Evolutionary conservation across 2,113 vertebrate genomes (phyloP), one percentile per base, ranked within the genome.

Genomic region (Trachemys scripta): DNA sequence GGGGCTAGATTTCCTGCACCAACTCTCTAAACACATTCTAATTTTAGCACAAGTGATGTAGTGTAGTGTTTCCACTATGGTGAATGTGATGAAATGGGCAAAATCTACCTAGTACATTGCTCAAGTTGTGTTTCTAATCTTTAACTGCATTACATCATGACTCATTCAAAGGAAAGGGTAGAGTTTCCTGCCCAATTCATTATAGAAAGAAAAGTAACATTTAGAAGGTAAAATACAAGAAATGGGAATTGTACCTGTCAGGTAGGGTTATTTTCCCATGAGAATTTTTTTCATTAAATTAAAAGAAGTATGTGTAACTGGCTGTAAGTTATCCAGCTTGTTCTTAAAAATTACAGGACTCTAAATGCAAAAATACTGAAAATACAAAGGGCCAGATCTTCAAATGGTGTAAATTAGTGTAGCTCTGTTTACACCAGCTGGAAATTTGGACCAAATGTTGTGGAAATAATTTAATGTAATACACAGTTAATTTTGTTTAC

Each of bases 131-230:
- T 93, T 97, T 96, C 96, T 98, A 96, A 98, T 98, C 98, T 98
- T 81, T 75, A 83, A 96, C 85, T 94, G 86, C 96, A 97, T 98
- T 98, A 97, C 96, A 95, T 98, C 98, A 98, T 98, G 97, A 98
- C 95, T 98, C 97, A 97, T 88, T 98, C 96, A 93, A 94, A 98
- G 98, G 98, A 98, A 98, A 98, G 98, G 98, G 98, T 89, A 96
- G 98, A 97, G 98, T 97, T 98, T 98, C 98, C 98, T 98, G 96
- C 22, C 81, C 83, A 91, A 95, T 97, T 96, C 95, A 97, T 98
- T 97, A 96, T 92, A 96, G 96, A 94, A 92, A 98, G 90, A 98
- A 96, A 97, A 98, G 96, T 98, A 97, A 97, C 97, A 97, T 98
- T 98, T 97, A 98, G 92, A 97, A 97, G 84, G 94, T 79, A 96